Evolutionary conservation across 2,888 invertebrate genomes (phyloP), one percentile per base, ranked within the genome.

Genomic region (Chrysolina oricalcia): DNA sequence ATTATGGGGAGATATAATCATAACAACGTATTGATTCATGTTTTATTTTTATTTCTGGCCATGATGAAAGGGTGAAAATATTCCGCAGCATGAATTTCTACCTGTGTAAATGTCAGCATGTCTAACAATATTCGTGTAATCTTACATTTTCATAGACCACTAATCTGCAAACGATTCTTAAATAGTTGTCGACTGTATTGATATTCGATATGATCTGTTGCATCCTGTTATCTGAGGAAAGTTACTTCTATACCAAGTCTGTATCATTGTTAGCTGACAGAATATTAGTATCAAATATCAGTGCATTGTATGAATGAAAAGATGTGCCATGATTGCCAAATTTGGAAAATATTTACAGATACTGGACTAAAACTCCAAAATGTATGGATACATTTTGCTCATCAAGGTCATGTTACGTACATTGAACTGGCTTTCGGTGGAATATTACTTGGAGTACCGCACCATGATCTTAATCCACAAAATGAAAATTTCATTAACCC

Each of bases 91-190:
- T 74, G 73, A 69, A 48, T 35, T 70, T 69, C 69, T 73, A 53
- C 59, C 65, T 74, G 73, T 74, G 56, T 73, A 64, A 50, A 48
- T 74, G 73, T 73, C 50, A 64, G 73, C 73, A 74, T 74, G 73
- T 73, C 63, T 62, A 53, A 53, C 5, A 53, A 53, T 50, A 43
- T 27, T 69, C 70, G 65, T 65, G n/a, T 74, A 70, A 70, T 74
- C 73, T 74, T 74, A 74, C 73, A 74, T 74, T 74, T 74, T 74
- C 73, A 74, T 74, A 65, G 66, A 40, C 69, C 17, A 65, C 65
- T 65, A 72, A 66, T 56, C 66, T 66, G 59, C 46, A 46, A 74
- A 74, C 73, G 65, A 17, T 59, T 27, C 35, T 59, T 11, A 10
- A 53, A 59, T 27, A 8, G 13, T 15, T 17, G 27, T 50, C 2